Percentiles rank a stretch among this genome's conserved stretches.
phyloP scores from a whole-genome alignment of 2,797 vertebrate species.

The Molossus alvarezi region DNA sequence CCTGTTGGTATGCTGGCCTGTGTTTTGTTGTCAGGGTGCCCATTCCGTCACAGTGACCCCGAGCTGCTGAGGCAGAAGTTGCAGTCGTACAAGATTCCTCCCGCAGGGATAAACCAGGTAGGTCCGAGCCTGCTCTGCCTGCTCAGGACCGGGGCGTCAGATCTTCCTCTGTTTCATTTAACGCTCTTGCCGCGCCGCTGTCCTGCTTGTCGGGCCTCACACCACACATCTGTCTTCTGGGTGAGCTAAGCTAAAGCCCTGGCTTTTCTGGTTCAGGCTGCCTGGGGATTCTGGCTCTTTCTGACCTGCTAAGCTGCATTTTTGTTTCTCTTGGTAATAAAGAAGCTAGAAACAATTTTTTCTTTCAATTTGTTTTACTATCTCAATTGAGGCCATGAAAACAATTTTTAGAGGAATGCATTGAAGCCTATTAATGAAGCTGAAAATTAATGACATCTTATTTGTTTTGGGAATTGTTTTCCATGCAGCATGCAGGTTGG shows the following conservation, averaged over 20 bases:
- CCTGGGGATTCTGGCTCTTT: background rate
- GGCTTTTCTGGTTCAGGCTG: conserved; percentile 58
- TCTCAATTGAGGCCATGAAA: conserved; percentile 19
- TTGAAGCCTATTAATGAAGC: conserved; percentile 75
- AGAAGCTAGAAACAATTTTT: background rate
- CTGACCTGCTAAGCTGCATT: conserved; percentile 5
- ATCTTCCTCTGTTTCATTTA: conserved; percentile 58
- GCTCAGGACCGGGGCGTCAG: conserved; percentile 46
- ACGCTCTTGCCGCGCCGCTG: background rate
- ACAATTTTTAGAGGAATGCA: conserved; percentile 73
- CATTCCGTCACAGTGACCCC: conserved; percentile 97
- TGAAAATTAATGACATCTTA: conserved; percentile 67
- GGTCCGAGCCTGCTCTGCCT: conserved; percentile 74
- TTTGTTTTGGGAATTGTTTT: conserved; percentile 77
- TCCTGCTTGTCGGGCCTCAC: conserved; percentile 32
- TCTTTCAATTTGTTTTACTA: conserved; percentile 57
- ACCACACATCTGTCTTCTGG: conserved; percentile 50
- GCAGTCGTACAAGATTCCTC: conserved; percentile 95
- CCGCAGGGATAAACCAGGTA: conserved; percentile 93
- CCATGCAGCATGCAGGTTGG: conserved; percentile 25
- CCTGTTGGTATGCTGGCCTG: conserved; percentile 80
- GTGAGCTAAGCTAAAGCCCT: conserved; percentile 48
- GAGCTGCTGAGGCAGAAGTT: conserved; percentile 98
- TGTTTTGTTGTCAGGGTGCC: conserved; percentile 94
- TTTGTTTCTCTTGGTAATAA: conserved; percentile 69